Evolutionary conservation across 2,113 vertebrate species (phyloP).

Genomic region (Pardalotus punctatus): DNA sequence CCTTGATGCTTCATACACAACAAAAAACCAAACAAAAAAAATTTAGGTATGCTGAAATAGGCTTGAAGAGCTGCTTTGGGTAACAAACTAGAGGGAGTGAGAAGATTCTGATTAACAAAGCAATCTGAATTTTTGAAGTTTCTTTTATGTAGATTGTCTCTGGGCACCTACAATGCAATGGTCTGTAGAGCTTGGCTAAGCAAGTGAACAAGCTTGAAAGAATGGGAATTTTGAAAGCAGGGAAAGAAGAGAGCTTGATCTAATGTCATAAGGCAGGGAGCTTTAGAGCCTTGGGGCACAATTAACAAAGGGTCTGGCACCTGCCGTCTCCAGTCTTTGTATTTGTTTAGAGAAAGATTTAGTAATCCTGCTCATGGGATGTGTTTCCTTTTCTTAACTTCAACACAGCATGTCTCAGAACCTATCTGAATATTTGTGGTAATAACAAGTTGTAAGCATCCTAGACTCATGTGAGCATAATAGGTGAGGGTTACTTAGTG

Average conservation of each 20-base stretch:
- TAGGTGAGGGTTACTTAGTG: not conserved
- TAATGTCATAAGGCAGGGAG: slow-evolving; percentile 30
- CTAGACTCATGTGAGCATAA: not conserved
- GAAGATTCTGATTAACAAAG: not conserved
- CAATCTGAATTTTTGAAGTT: not conserved
- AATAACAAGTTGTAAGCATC: not conserved
- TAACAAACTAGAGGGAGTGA: not conserved
- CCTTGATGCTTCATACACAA: not conserved
- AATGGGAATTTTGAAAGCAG: not conserved
- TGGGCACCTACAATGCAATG: not conserved
- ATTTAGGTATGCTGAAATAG: not conserved
- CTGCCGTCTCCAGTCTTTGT: not conserved
- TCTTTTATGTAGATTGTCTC: not conserved
- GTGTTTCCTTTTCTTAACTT: not conserved
- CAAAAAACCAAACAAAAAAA: not conserved
- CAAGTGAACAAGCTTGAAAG: not conserved
- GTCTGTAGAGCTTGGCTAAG: not conserved
- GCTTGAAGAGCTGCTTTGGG: not conserved
- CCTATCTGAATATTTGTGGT: not conserved
- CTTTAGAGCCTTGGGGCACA: slow-evolving; percentile 18
- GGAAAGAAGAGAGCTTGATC: not conserved
- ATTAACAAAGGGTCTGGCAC: slow-evolving; percentile 34
- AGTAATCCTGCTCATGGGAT: not conserved
- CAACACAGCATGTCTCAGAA: not conserved
- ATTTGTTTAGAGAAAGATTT: not conserved